phyloP scores from a whole-genome alignment of 2,797 vertebrate genomes.

The Sebastes cheni region DNA sequence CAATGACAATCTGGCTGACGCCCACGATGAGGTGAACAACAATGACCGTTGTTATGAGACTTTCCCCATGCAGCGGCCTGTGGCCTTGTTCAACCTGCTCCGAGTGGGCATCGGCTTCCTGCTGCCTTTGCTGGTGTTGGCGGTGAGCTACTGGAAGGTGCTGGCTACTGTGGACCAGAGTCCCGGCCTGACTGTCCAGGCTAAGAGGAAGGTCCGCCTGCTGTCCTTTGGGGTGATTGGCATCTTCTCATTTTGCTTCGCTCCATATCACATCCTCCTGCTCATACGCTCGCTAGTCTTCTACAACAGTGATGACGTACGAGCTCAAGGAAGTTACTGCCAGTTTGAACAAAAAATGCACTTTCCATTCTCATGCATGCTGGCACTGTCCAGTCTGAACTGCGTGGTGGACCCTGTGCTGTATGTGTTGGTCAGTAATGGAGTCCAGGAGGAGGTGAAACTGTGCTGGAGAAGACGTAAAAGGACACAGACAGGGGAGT shows the following conservation, averaged over 20 bases:
- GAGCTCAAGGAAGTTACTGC: slow-evolving; percentile 54
- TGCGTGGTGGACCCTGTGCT: slow-evolving; percentile 83
- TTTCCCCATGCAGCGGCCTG: slow-evolving; percentile 55
- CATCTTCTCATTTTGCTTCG: slow-evolving; percentile 84
- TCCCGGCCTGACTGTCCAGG: slow-evolving; percentile 65
- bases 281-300: slow-evolving; percentile 74
- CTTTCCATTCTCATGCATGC: slow-evolving; percentile 72
- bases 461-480: slow-evolving; percentile 41
- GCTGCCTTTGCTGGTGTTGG: slow-evolving; percentile 77
- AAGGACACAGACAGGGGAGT: background rate
- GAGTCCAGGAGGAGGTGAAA: slow-evolving; percentile 68
- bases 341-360: slow-evolving; percentile 71
- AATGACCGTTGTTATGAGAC: slow-evolving; percentile 81
- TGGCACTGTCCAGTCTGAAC: slow-evolving; percentile 84
- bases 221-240: slow-evolving; percentile 81
- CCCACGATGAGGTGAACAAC: slow-evolving; percentile 37
- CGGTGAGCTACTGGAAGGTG: slow-evolving; percentile 79
- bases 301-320: fast-evolving
- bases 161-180: slow-evolving; percentile 79
- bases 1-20: slow-evolving; percentile 55
- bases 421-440: slow-evolving; percentile 82
- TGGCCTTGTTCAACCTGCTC: slow-evolving; percentile 79
- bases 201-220: slow-evolving; percentile 80
- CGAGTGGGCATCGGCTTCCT: slow-evolving; percentile 77
- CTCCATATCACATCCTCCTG: slow-evolving; percentile 83